phyloP scores from a whole-genome alignment of 2,113 vertebrate genomes.

The Australoheros scitulus region DNA sequence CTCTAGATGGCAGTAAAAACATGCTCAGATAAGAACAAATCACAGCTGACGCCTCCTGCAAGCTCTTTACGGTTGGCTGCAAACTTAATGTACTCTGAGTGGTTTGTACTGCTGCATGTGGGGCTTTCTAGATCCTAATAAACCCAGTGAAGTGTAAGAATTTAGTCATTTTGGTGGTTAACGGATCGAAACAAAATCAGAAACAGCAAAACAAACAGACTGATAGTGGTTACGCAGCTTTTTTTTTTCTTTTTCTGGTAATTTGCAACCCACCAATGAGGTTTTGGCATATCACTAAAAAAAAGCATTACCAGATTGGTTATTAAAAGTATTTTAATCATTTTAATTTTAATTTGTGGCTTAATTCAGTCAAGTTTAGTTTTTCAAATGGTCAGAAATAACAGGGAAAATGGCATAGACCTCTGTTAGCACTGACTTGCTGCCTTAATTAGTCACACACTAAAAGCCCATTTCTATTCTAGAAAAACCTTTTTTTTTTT shows the following conservation, averaged over 20 bases:
- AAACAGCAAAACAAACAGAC: neutral
- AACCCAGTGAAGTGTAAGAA: neutral
- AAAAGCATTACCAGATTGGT: too few species aligned
- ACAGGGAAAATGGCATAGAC: fast-evolving
- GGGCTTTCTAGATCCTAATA: neutral
- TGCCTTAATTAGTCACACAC: neutral
- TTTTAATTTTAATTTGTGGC: neutral
- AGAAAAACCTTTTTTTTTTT: too few species aligned
- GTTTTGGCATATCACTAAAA: neutral
- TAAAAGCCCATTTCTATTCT: neutral
- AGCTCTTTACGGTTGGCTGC: neutral
- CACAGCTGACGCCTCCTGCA: neutral
- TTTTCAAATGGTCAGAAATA: neutral
- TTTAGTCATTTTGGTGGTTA: neutral
- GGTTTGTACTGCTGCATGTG: neutral
- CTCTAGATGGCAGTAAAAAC: conserved; percentile 48
- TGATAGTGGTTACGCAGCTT: neutral
- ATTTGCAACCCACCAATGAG: neutral
- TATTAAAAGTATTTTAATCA: too few species aligned
- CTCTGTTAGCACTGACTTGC: neutral
- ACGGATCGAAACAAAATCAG: neutral
- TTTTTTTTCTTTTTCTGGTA: neutral
- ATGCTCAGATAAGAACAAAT: neutral
- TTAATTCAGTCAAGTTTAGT: neutral
- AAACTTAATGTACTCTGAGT: neutral